Base-by-base conservation (phyloP, 2,113 vertebrate genomes). In the Rhinopomastus cyanomelas region DNA sequence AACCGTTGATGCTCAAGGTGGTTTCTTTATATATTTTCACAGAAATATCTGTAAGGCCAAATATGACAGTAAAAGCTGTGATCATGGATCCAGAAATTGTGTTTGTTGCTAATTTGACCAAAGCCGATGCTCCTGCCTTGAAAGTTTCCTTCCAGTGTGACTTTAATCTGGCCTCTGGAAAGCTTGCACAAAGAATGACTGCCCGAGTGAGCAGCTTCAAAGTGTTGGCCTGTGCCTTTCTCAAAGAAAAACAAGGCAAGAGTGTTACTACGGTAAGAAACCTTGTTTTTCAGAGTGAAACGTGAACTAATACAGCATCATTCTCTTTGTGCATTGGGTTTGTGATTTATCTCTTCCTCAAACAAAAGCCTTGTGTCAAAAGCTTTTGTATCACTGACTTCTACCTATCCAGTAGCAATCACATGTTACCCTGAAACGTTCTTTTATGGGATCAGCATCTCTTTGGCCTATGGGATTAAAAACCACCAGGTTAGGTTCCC, bases 1-100 rank as follows among this genome's bases (percentile, higher is more conserved):
- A 68, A 17, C 6, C 7, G 53, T 39, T 73, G 68, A 4, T 57
- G 23, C 57, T 92, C 16, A 92, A 56, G 25, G 4, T 26, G 1
- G 15, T 27, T 5, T 32, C 36, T 34, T 7, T 18, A 19, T 69
- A 81, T 93, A 11, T 71, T 90, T 94, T 73, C 73, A 76, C 81
- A 98, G 97, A 97, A 86, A 75, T 81, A 8, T 68, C 96, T 80
- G 37, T 79, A 18, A 46, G 69, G 55, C 82, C 96, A 73, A 97
- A 97, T 55, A 95, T 97, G 72, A 96, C 42, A 16, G 44, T 99
- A 32, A 98, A 97, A 44, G 98, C 96, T 7, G 97, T 98, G 78
- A 96, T 99, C 64, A 94, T 98, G 88, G 98, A 99, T 93, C 99
- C 99, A 3, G 99, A 99, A 96, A 98, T 99, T 81, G 98, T 99